phyloP scores from a whole-genome alignment of 2,888 invertebrate genomes.

The Acanthacorydalis orientalis region DNA sequence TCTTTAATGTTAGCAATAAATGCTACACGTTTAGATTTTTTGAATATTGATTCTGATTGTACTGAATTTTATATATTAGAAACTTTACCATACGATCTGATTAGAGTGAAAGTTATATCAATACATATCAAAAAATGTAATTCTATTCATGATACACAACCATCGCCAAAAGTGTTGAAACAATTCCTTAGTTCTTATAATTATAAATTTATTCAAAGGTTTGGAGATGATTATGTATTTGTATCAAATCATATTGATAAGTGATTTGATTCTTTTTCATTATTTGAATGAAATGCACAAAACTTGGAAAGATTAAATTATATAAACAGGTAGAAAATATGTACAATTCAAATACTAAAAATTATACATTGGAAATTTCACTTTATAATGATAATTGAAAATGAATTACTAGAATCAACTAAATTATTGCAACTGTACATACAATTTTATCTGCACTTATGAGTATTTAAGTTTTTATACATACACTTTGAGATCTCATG shows the following conservation, averaged over 20 bases:
- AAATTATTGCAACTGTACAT: too few species aligned
- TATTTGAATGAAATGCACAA: too few species aligned
- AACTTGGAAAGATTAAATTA: too few species aligned
- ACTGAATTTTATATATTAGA: constrained; percentile 34
- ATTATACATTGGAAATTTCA: too few species aligned
- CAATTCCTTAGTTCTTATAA: constrained; percentile 23
- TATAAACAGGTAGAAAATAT: too few species aligned
- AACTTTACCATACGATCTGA: constrained; percentile 37
- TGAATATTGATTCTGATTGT: constrained; percentile 42
- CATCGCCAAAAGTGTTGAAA: constrained; percentile 19
- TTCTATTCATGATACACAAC: constrained; percentile 8
- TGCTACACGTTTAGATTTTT: constrained; percentile 46
- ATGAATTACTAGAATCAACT: too few species aligned
- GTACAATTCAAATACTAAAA: too few species aligned
- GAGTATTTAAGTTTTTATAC: too few species aligned
- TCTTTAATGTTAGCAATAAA: constrained; percentile 65
- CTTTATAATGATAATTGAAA: too few species aligned
- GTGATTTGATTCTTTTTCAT: too few species aligned
- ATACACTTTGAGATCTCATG: too few species aligned
- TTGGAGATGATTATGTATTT: constrained; percentile 22
- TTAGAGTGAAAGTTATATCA: constrained; percentile 28
- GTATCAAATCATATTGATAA: constrained; percentile 8
- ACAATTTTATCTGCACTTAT: too few species aligned
- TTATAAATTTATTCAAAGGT: constrained; percentile 21
- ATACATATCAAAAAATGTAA: constrained; percentile 21